phyloP scores from a whole-genome alignment of 2,113 vertebrate genomes.

The Xenopus borealis region DNA sequence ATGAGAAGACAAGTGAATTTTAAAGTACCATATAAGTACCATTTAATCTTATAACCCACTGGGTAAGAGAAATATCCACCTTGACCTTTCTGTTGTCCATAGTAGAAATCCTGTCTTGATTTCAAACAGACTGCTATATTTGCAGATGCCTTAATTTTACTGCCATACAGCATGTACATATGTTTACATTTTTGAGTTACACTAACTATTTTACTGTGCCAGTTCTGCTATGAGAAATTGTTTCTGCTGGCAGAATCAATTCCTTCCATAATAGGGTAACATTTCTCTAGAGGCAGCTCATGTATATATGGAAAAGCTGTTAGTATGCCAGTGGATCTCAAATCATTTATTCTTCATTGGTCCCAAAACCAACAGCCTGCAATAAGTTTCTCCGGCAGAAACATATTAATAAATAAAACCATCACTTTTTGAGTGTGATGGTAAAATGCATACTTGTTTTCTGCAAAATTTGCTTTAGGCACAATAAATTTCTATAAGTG shows the following conservation, averaged over 20 bases:
- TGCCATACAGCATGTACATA: constrained; percentile 24
- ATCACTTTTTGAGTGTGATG: constrained; percentile 27
- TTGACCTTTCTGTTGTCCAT: too few species aligned
- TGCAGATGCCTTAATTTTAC: not conserved
- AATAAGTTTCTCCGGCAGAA: constrained; percentile 34
- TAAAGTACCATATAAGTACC: not conserved
- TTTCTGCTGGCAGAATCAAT: constrained; percentile 42
- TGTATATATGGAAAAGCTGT: constrained; percentile 35
- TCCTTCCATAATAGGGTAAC: constrained; percentile 38
- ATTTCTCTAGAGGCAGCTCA: constrained; percentile 39
- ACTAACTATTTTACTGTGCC: constrained; percentile 21
- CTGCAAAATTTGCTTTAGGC: constrained; percentile 35
- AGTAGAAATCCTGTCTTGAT: too few species aligned
- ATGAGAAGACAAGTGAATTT: not conserved
- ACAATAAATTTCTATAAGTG: constrained; percentile 25
- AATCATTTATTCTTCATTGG: constrained; percentile 43
- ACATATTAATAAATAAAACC: constrained; percentile 39
- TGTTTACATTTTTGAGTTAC: constrained; percentile 19
- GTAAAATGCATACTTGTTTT: constrained; percentile 28
- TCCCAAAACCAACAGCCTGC: constrained; percentile 33
- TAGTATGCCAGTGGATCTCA: constrained; percentile 22
- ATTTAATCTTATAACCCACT: too few species aligned
- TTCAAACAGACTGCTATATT: too few species aligned
- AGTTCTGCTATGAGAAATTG: constrained; percentile 34
- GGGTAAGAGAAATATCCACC: too few species aligned